These are phyloP conservation scores for Mus pahari DNA, from an alignment of 2,113 vertebrate species.

Conservation along the genomic window DNA sequence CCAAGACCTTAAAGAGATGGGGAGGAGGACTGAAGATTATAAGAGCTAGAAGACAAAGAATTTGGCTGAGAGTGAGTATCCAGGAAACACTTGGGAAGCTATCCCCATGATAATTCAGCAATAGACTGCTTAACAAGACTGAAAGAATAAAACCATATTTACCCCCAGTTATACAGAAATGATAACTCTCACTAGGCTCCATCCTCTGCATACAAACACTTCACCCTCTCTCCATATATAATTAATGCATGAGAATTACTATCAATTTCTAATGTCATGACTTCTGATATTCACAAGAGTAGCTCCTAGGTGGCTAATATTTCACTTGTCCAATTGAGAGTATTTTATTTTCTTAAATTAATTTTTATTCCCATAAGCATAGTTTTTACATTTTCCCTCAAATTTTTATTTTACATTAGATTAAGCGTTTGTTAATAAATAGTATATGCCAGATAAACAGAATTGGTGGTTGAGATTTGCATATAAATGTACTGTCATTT, in stretches of 20 bases:
- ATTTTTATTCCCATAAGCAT: slow-evolving; percentile 21
- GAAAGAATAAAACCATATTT: background rate
- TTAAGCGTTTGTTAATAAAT: slow-evolving; percentile 69
- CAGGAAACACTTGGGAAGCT: background rate
- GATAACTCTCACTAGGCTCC: background rate
- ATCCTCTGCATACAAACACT: rapidly evolving
- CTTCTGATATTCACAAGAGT: background rate
- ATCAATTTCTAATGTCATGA: background rate
- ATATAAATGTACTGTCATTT: slow-evolving; percentile 51
- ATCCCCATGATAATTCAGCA: background rate
- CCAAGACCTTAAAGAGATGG: background rate
- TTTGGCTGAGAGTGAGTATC: background rate
- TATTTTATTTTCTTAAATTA: slow-evolving; percentile 23
- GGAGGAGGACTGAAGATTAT: background rate
- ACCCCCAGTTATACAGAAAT: background rate
- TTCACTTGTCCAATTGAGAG: background rate
- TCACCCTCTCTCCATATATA: background rate
- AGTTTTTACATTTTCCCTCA: slow-evolving; percentile 78
- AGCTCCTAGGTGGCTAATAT: background rate
- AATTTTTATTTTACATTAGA: slow-evolving; percentile 71
- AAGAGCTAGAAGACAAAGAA: background rate
- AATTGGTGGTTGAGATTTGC: slow-evolving; percentile 9
- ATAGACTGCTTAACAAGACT: background rate
- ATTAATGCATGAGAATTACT: background rate
- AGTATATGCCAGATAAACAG: slow-evolving; percentile 38